phyloP scores from a whole-genome alignment of 2,888 invertebrate species.

The Hemistola chrysoprasaria region DNA sequence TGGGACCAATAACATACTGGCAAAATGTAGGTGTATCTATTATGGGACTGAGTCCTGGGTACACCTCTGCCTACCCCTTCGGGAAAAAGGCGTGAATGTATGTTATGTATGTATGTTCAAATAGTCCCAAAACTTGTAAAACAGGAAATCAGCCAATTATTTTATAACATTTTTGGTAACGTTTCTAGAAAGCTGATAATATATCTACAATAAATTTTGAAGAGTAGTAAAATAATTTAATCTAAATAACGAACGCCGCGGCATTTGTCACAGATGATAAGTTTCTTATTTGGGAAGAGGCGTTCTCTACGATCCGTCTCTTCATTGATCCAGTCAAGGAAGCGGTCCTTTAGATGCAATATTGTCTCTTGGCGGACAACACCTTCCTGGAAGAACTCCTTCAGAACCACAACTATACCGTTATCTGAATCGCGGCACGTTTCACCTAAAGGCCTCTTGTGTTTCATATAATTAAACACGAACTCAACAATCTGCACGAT shows the following conservation, averaged over 20 bases:
- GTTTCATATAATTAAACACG: slow-evolving; percentile 69
- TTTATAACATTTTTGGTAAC: too few species aligned
- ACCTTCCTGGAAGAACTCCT: slow-evolving; percentile 73
- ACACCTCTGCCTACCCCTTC: too few species aligned
- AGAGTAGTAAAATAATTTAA: too few species aligned
- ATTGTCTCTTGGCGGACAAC: slow-evolving; percentile 60
- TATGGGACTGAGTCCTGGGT: too few species aligned
- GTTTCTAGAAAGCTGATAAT: too few species aligned
- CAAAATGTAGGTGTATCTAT: too few species aligned
- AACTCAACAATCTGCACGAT: slow-evolving; percentile 67
- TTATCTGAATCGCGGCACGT: slow-evolving; percentile 52
- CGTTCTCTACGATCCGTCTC: slow-evolving; percentile 48
- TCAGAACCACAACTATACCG: slow-evolving; percentile 58
- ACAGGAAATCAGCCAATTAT: too few species aligned
- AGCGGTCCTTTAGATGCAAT: slow-evolving; percentile 51
- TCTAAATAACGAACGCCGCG: slow-evolving; percentile 50
- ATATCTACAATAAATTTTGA: too few species aligned
- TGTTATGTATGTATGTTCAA: too few species aligned
- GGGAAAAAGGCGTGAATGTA: too few species aligned
- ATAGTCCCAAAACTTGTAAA: too few species aligned
- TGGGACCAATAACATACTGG: too few species aligned
- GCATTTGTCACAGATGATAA: slow-evolving; percentile 56
- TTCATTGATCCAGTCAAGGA: slow-evolving; percentile 52
- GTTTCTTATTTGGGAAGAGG: slow-evolving; percentile 51
- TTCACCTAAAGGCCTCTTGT: slow-evolving; percentile 61